Base-by-base conservation (phyloP, 2,113 vertebrate genomes). In the Oncorhynchus gorbuscha region DNA sequence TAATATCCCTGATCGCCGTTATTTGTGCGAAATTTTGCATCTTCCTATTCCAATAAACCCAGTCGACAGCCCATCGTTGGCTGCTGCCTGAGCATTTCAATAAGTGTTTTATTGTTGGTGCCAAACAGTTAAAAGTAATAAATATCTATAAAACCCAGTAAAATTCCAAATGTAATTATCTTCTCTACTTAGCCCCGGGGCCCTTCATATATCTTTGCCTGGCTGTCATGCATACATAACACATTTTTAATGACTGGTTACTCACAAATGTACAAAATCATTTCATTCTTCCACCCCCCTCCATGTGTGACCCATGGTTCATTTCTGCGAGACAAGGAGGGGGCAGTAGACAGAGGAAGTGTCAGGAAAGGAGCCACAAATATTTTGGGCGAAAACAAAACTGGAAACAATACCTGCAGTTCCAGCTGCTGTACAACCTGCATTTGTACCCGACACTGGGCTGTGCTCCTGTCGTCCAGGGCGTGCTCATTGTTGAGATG, bases 161-260 rank as follows among this genome's bases (percentile, higher is more conserved):
- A 97, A 97, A 97, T 97, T 97, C 95, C 94, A 97, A 98, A 98
- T 97, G 96, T 96, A 98, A 98, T 98, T 98, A 98, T 98, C 97
- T 97, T 95, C 95, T 95, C 94, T 95, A 95, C 94, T 96, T 96
- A 96, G 96, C 97, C 51, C 97, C 88, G 89, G 88, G 96, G 95
- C 94, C 92, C 94, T 95, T 94, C 95, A 97, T 97, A 97, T 96
- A 97, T 97, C 96, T 97, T 94, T 71, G 90, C 89, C 66, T 87
- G 92, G 95, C 95, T 93, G 95, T 92, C 96, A 96, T 95, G 96
- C 96, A 98, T 97, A 96, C 95, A 95, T 97, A 97, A 96, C 93
- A 98, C 95, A 93, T 94, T 96, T 96, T 93, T 94, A 90, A 95
- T 95, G 95, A 95, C 93, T 94, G 89, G 93, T 95, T 95, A 96